Evolutionary conservation across 2,113 vertebrate species (phyloP).

Genomic region (Plecturocebus donacophilus): DNA sequence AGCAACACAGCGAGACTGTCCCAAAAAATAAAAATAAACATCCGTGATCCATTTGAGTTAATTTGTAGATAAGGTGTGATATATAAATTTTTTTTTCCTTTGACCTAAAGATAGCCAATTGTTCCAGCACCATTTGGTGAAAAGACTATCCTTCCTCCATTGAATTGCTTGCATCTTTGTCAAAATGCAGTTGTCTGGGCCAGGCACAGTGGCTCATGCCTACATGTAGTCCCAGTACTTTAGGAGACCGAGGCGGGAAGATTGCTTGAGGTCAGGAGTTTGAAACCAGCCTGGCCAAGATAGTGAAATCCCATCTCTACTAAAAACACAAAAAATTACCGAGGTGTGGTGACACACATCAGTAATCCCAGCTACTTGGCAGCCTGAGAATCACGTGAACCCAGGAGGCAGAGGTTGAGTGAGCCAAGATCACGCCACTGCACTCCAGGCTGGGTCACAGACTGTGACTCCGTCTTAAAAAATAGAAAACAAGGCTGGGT

Average conservation of each 20-base stretch:
- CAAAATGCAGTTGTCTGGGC: background rate
- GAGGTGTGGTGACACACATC: background rate
- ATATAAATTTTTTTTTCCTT: background rate
- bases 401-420: too few relatives aligned
- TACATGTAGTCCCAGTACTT: background rate
- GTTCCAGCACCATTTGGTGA: background rate
- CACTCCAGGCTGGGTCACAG: too few relatives aligned
- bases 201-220: background rate
- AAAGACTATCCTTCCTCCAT: background rate
- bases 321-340: background rate
- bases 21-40: too few relatives aligned
- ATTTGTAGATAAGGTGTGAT: background rate
- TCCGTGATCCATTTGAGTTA: background rate
- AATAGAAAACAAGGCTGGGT: too few relatives aligned
- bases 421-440: too few relatives aligned
- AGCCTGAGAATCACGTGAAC: too few relatives aligned
- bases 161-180: background rate
- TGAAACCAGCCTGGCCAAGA: background rate
- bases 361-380: background rate
- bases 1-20: too few relatives aligned
- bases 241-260: background rate
- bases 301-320: background rate
- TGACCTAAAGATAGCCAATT: background rate
- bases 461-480: too few relatives aligned
- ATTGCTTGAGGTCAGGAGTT: background rate